Percentiles rank a stretch among this genome's conserved stretches.
phyloP scores from a whole-genome alignment of 2,113 vertebrate genomes.

The Corythornis vintsioides region DNA sequence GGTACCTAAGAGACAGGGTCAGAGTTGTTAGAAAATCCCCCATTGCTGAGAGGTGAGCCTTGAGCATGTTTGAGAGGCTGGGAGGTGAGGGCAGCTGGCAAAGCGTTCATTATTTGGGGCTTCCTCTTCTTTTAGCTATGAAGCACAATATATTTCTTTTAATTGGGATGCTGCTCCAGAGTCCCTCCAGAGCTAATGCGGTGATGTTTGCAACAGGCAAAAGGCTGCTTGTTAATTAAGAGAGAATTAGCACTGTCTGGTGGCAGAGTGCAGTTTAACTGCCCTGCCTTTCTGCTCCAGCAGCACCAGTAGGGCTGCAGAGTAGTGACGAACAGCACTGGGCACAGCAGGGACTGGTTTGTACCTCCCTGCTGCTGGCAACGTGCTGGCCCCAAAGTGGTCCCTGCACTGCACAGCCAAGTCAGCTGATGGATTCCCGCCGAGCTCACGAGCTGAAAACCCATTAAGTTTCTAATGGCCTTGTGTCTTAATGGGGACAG shows the following conservation, averaged over 20 bases:
- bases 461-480: neutral
- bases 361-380: neutral
- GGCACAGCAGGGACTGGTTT: neutral
- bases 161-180: neutral
- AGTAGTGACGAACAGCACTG: accelerated
- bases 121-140: neutral
- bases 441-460: neutral
- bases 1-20: neutral
- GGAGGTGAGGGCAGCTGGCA: neutral
- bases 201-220: accelerated
- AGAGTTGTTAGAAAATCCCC: neutral
- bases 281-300: neutral
- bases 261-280: accelerated
- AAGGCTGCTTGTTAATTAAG: neutral
- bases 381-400: neutral
- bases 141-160: neutral
- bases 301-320: neutral
- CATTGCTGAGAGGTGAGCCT: neutral
- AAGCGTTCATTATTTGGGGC: neutral
- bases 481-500: neutral
- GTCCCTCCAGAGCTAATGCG: neutral
- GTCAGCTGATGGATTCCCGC: neutral
- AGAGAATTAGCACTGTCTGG: neutral
- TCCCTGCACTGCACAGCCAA: neutral
- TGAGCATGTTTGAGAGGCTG: neutral